Evolutionary conservation across 2,113 vertebrate genomes (phyloP).

Genomic region (Bufo bufo): DNA sequence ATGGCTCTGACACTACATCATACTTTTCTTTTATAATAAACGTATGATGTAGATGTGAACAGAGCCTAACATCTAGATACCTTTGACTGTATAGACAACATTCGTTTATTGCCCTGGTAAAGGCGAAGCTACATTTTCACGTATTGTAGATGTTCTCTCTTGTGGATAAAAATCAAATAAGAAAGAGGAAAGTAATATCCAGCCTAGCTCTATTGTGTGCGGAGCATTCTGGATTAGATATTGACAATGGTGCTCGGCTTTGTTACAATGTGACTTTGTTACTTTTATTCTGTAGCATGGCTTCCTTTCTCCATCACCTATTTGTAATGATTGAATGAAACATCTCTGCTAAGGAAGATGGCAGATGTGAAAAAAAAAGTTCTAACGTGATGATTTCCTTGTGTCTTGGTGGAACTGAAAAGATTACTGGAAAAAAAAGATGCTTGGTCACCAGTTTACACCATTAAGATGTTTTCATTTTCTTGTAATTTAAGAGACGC

Average conservation of each 20-base stretch:
- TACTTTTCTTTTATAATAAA: too few relatives aligned
- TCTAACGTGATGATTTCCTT: background rate
- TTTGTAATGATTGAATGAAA: background rate
- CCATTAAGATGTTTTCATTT: background rate
- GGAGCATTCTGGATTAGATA: conserved; percentile 8
- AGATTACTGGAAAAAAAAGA: background rate
- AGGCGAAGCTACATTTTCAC: background rate
- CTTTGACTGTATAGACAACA: background rate
- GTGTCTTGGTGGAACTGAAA: background rate
- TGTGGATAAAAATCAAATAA: background rate
- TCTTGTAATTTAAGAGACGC: background rate
- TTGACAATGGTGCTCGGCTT: conserved; percentile 3
- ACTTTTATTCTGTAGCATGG: background rate
- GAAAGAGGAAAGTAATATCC: background rate
- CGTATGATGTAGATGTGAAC: too few relatives aligned
- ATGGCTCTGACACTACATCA: too few relatives aligned
- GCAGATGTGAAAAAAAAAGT: background rate
- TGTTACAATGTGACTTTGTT: background rate
- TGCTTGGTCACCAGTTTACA: background rate
- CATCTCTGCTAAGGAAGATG: background rate
- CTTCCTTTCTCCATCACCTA: background rate
- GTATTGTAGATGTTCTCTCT: background rate
- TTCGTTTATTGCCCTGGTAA: background rate
- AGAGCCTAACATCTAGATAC: too few relatives aligned
- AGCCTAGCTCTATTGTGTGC: background rate